phyloP scores from a whole-genome alignment of 1,140 invertebrate genomes.

The Drosophila yakuba region DNA sequence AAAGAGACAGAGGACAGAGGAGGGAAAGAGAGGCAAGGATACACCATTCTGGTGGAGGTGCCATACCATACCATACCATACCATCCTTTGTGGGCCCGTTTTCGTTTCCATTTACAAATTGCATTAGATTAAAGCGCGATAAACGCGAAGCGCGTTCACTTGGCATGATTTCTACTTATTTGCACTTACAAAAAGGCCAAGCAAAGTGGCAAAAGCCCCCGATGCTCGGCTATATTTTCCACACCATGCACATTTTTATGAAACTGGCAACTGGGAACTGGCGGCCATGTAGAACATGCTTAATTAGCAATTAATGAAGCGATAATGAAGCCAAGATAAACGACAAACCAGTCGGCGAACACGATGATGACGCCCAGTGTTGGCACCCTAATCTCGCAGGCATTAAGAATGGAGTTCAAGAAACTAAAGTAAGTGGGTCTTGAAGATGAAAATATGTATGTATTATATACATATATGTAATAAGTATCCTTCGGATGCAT shows the following conservation, averaged over 20 bases:
- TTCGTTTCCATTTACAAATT: conserved; percentile 78
- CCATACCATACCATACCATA: conserved; percentile 3
- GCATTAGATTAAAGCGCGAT: conserved; percentile 81
- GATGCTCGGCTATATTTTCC: conserved; percentile 66
- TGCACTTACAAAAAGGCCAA: conserved; percentile 82
- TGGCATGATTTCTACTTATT: conserved; percentile 82
- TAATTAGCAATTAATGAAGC: conserved; percentile 84
- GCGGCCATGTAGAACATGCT: conserved; percentile 77
- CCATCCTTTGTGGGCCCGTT: conserved; percentile 34
- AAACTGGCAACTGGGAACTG: conserved; percentile 33
- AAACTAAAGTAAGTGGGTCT: neutral
- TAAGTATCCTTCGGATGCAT: too few relatives aligned
- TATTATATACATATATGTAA: too few relatives aligned
- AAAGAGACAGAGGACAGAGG: neutral
- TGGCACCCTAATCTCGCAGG: conserved; percentile 12
- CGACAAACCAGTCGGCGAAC: conserved; percentile 47
- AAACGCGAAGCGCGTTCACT: conserved; percentile 73
- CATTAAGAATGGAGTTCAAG: conserved; percentile 6
- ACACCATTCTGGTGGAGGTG: neutral
- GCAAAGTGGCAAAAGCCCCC: conserved; percentile 26
- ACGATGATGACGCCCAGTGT: conserved; percentile 28
- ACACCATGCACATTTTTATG: conserved; percentile 78
- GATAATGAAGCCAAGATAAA: conserved; percentile 82
- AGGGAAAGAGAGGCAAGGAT: neutral
- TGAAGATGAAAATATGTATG: too few relatives aligned